phyloP scores from a whole-genome alignment of 2,888 invertebrate genomes.

The Himalopsyche anomala region DNA sequence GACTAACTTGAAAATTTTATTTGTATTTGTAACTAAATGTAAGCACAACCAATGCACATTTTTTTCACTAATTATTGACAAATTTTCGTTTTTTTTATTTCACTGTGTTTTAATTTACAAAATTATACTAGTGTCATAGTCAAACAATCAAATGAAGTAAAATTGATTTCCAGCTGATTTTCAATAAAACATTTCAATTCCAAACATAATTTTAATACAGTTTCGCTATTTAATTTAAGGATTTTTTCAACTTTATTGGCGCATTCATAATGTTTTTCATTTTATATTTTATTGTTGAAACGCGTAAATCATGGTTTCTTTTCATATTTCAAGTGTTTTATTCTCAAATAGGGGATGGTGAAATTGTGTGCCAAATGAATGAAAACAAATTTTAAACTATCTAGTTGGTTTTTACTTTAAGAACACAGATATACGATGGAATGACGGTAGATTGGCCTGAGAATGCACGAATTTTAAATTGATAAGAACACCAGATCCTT shows the following conservation, averaged over 20 bases:
- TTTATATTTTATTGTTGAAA: slow-evolving; percentile 5
- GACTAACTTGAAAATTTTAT: slow-evolving; percentile 32
- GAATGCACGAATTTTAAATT: neutral
- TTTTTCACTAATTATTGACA: slow-evolving; percentile 23
- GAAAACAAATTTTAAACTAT: slow-evolving; percentile 12
- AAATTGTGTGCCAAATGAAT: slow-evolving; percentile 36
- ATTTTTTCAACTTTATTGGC: neutral
- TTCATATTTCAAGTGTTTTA: neutral
- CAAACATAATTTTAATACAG: neutral
- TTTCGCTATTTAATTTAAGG: neutral
- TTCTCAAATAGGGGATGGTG: neutral
- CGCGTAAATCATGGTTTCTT: slow-evolving; percentile 19
- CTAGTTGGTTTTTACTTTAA: neutral
- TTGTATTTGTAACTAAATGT: slow-evolving; percentile 40
- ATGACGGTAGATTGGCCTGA: neutral
- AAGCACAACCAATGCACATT: slow-evolving; percentile 43
- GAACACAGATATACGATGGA: neutral
- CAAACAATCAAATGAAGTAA: neutral
- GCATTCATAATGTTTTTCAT: neutral
- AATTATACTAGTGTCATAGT: neutral
- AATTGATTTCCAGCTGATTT: neutral
- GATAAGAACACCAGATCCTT: neutral
- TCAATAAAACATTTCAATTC: neutral
- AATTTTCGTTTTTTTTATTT: neutral
- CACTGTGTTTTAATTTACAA: neutral